Conservation (phyloP, 2,888 invertebrate species). For the Ceraclea dissimilis region DNA sequence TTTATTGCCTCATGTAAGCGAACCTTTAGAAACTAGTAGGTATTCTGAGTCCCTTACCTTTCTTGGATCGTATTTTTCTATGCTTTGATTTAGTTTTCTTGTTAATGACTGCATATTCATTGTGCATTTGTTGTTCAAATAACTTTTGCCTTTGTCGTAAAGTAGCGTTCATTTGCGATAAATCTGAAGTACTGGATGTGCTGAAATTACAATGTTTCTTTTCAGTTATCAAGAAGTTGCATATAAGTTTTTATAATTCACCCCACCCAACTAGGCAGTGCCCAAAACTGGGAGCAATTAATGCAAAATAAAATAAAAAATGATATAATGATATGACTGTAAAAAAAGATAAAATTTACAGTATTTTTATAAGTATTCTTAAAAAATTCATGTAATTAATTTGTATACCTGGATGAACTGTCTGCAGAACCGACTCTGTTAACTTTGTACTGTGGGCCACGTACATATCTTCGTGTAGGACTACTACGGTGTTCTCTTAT, state of each 20-base stretch:
- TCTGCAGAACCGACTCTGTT: slow-evolving; percentile 43
- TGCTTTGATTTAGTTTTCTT: slow-evolving; percentile 24
- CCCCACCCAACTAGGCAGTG: no score
- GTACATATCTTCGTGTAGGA: slow-evolving; percentile 13
- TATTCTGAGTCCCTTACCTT: no score
- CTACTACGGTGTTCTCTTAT: slow-evolving; percentile 16
- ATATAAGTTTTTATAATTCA: no score
- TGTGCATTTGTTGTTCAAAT: slow-evolving; percentile 25
- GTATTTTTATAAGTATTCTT: not conserved
- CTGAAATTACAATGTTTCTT: slow-evolving; percentile 27
- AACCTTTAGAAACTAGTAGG: no score
- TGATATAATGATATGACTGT: not conserved
- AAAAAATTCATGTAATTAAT: not conserved
- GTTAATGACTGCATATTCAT: slow-evolving; percentile 23
- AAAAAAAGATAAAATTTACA: not conserved
- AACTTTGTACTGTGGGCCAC: slow-evolving; percentile 29
- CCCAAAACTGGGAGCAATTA: no score
- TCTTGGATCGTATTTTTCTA: slow-evolving; percentile 23
- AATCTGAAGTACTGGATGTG: slow-evolving; percentile 39
- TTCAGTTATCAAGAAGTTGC: no score
- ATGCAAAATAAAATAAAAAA: no score
- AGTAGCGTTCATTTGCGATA: slow-evolving; percentile 42
- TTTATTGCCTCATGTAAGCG: no score
- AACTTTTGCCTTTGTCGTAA: slow-evolving; percentile 38
- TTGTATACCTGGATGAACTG: slow-evolving; percentile 39